These are phyloP conservation scores for Xiphorhynchus elegans DNA, from an alignment of 2,113 vertebrate species.

Conservation along the genomic window DNA sequence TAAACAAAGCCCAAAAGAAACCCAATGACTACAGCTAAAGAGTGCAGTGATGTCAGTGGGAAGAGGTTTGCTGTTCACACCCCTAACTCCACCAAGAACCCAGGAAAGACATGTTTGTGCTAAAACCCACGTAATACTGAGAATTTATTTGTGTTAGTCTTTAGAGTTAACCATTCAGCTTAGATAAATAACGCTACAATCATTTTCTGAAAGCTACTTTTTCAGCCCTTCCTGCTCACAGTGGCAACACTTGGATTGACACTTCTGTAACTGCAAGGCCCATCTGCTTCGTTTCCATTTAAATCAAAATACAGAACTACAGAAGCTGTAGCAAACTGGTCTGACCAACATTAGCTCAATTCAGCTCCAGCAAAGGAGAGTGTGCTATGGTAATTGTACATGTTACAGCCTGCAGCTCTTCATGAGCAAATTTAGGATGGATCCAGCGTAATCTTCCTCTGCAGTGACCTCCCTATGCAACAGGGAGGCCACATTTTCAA, in stretches of 20 bases:
- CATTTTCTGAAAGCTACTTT: background rate
- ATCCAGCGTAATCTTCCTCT: background rate
- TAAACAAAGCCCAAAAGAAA: background rate
- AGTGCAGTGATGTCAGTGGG: background rate
- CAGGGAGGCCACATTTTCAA: slow-evolving; percentile 44
- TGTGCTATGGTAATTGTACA: background rate
- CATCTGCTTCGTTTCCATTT: background rate
- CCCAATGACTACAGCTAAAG: background rate
- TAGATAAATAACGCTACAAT: background rate
- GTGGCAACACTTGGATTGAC: background rate
- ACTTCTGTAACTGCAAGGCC: background rate
- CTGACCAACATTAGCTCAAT: background rate
- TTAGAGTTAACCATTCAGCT: background rate
- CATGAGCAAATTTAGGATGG: slow-evolving; percentile 23
- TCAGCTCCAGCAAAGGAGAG: background rate
- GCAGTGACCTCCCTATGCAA: background rate
- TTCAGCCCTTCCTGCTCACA: background rate
- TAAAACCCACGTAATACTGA: background rate
- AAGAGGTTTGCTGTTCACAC: background rate
- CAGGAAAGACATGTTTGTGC: background rate
- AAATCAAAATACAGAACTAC: slow-evolving; percentile 5
- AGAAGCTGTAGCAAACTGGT: background rate
- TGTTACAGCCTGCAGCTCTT: slow-evolving; percentile 4
- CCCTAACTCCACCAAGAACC: background rate
- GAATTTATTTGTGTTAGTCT: background rate